Base-by-base conservation (phyloP, 2,113 vertebrate genomes). In the Pogona vitticeps region DNA sequence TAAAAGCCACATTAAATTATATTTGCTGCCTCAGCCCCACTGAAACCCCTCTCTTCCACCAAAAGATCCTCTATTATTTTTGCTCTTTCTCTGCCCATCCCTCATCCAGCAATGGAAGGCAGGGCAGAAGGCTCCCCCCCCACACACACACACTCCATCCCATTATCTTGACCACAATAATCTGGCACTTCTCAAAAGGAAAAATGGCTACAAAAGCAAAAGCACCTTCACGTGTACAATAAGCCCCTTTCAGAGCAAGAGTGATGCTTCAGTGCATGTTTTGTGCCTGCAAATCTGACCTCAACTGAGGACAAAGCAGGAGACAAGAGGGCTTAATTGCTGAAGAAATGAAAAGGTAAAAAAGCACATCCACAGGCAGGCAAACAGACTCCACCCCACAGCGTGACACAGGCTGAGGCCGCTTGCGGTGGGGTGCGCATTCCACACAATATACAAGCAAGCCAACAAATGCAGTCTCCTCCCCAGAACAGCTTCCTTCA, bases 311-410 rank as follows among this genome's bases (percentile, higher is more conserved):
- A 94, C 93, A 95, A 95, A 95, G 93, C 89, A 87, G 84, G 93
- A 90, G 94, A 94, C 89, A 93, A 95, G 94, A 93, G 92, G 83
- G 65, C 92, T 94, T 94, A 94, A 95, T 95, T 94, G 92, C 92
- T 86, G 89, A 94, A 94, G 92, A 94, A 94, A 94, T 91, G 89
- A 94, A 94, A 94, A 94, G 93, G 93, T 94, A 94, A 94, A 95
- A 95, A 95, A 94, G 93, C 91, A 94, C 93, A 95, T 95, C 95
- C 91, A 86, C 89, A 73, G 84, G 88, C 91, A 76, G 86, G 91
- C 93, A 92, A 63, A 93, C 88, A 90, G 93, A 94, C 94, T 92
- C 92, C 89, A 92, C 93, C 90, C 42, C 56, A 56, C 31, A 92
- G 93, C 92, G 91, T 93, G 92, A 90, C 93, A 94, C 14, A 36